Evolutionary conservation across 2,797 vertebrate genomes (phyloP).

Genomic region (Eleutherodactylus coqui): DNA sequence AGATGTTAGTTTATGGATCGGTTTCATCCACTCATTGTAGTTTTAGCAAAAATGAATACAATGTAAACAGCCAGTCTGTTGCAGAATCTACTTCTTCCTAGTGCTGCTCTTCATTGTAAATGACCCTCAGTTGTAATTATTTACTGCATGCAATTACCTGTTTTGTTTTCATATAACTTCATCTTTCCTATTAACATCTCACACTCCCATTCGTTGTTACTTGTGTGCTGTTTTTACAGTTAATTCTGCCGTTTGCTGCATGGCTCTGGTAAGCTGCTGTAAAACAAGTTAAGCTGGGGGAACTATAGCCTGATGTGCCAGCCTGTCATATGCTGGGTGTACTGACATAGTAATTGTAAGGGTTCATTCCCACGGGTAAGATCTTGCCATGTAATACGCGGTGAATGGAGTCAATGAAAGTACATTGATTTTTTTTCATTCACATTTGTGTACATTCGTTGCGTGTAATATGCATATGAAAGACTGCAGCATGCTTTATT

Average conservation of each 20-base stretch:
- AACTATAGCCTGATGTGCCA: neutral
- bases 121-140: neutral
- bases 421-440: no score
- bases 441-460: no score
- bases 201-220: conserved; percentile 73
- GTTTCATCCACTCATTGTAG: neutral
- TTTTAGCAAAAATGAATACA: neutral
- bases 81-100: neutral
- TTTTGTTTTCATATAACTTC: neutral
- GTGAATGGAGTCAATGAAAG: no score
- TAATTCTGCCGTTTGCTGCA: conserved; percentile 95
- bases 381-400: no score
- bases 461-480: no score
- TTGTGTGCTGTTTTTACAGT: conserved; percentile 94
- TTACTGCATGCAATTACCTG: neutral
- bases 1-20: neutral
- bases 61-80: neutral
- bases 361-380: no score
- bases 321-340: no score
- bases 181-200: conserved; percentile 61
- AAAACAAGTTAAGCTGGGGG: conserved; percentile 15
- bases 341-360: no score
- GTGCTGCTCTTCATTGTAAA: neutral
- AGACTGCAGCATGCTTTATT: no score
- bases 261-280: conserved; percentile 90